Evolutionary conservation across 2,888 invertebrate species (phyloP).

Genomic region (Dorcus hopei): DNA sequence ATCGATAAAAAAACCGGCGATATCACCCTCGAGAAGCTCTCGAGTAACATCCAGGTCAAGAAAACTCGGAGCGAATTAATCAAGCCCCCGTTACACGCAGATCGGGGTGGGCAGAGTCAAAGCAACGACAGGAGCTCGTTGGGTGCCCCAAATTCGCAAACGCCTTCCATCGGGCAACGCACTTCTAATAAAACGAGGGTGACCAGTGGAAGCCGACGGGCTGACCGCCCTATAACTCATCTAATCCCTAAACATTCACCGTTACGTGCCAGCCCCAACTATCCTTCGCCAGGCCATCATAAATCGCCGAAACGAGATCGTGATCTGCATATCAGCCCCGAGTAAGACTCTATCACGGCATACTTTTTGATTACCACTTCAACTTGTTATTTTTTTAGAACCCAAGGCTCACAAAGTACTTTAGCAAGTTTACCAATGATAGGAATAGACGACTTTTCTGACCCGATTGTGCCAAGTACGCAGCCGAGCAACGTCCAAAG

Average conservation of each 20-base stretch:
- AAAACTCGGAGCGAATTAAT: slow-evolving; percentile 70
- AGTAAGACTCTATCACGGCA: background rate
- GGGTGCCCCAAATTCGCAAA: slow-evolving; percentile 30
- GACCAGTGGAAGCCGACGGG: slow-evolving; percentile 41
- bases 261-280: slow-evolving; percentile 57
- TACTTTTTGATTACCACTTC: background rate
- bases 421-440: slow-evolving; percentile 72
- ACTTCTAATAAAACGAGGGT: slow-evolving; percentile 48
- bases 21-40: slow-evolving; percentile 88
- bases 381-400: slow-evolving; percentile 46
- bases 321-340: slow-evolving; percentile 1
- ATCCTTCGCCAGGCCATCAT: slow-evolving; percentile 42
- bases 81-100: slow-evolving; percentile 40
- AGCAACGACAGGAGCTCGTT: slow-evolving; percentile 3
- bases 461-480: slow-evolving; percentile 32
- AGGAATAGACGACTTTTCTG: slow-evolving; percentile 60
- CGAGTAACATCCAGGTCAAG: slow-evolving; percentile 88
- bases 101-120: slow-evolving; percentile 5
- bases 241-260: slow-evolving; percentile 59
- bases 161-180: slow-evolving; percentile 43
- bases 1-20: slow-evolving; percentile 91
- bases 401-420: slow-evolving; percentile 65
- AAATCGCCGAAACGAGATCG: slow-evolving; percentile 46
- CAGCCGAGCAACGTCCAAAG: slow-evolving; percentile 5
- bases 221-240: slow-evolving; percentile 47